Evolutionary conservation across 1,140 invertebrate genomes (phyloP).

Genomic region (Lucilia cuprina): DNA sequence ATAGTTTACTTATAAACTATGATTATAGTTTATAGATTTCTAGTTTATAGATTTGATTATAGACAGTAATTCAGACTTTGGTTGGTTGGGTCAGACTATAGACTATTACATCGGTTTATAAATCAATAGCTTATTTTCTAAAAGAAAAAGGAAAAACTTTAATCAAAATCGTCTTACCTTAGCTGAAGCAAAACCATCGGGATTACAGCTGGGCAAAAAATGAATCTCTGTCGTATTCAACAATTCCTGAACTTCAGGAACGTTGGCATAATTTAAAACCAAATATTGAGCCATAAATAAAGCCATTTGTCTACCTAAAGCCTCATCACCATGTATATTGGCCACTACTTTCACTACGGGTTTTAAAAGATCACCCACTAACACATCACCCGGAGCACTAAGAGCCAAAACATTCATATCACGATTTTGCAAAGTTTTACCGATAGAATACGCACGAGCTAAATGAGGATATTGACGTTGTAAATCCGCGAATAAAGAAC

Average conservation of each 20-base stretch:
- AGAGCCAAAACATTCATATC: conserved; percentile 74
- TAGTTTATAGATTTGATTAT: too few species aligned
- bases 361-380: conserved; percentile 47
- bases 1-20: too few species aligned
- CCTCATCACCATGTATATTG: conserved; percentile 98
- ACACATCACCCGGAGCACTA: conserved; percentile 38
- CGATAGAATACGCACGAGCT: conserved; percentile 78
- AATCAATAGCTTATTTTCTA: background rate
- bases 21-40: too few species aligned
- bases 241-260: conserved; percentile 73
- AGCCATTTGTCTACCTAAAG: conserved; percentile 86
- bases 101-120: too few species aligned
- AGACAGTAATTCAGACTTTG: too few species aligned
- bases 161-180: conserved; percentile 65
- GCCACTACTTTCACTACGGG: conserved; percentile 96
- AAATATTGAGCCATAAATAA: conserved; percentile 86
- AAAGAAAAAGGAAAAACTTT: background rate
- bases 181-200: conserved; percentile 88
- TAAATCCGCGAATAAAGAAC: conserved; percentile 46
- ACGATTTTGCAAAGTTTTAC: conserved; percentile 77
- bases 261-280: conserved; percentile 73
- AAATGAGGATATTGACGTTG: conserved; percentile 64
- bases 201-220: conserved; percentile 90
- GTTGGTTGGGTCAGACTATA: too few species aligned
- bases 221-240: conserved; percentile 87